A percentile compares a stretch with the other conserved stretches of the same genome.
phyloP scores from a whole-genome alignment of 1,140 invertebrate genomes.

The Diachasma alloeum region DNA sequence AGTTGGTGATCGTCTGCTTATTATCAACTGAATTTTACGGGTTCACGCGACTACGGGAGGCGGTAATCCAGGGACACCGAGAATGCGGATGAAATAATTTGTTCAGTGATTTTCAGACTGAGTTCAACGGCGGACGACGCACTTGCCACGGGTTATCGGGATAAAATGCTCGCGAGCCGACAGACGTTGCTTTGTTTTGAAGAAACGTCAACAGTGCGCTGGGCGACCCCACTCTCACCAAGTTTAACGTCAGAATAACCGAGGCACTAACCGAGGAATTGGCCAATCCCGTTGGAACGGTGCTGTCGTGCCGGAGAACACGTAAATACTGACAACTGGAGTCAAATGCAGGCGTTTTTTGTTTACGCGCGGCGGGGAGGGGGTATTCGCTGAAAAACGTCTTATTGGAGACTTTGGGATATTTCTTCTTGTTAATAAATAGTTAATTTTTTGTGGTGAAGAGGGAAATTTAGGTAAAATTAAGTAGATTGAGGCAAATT shows the following conservation, averaged over 20 bases:
- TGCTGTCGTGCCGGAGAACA: background rate
- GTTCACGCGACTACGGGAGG: background rate
- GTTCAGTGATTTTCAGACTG: background rate
- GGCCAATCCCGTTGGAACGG: background rate
- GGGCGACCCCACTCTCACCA: background rate
- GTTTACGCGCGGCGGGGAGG: background rate
- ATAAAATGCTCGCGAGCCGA: constrained; percentile 45
- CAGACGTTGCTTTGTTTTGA: constrained; percentile 57
- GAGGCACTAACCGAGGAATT: background rate
- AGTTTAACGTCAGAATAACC: background rate
- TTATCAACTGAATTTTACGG: background rate
- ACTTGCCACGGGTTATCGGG: constrained; percentile 38
- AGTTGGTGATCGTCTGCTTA: background rate
- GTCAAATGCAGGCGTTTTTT: background rate
- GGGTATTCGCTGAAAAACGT: background rate
- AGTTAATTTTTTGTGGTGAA: too few relatives aligned
- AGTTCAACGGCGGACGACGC: constrained; percentile 29
- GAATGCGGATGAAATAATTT: constrained; percentile 3
- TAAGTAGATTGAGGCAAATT: too few relatives aligned
- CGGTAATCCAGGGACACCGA: background rate
- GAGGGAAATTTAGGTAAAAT: too few relatives aligned
- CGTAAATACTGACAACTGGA: background rate
- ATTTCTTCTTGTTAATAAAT: too few relatives aligned
- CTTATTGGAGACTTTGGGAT: background rate
- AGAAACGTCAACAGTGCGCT: constrained; percentile 44